Conservation (phyloP, 2,888 invertebrate species). For the Sepiola atlantica region DNA sequence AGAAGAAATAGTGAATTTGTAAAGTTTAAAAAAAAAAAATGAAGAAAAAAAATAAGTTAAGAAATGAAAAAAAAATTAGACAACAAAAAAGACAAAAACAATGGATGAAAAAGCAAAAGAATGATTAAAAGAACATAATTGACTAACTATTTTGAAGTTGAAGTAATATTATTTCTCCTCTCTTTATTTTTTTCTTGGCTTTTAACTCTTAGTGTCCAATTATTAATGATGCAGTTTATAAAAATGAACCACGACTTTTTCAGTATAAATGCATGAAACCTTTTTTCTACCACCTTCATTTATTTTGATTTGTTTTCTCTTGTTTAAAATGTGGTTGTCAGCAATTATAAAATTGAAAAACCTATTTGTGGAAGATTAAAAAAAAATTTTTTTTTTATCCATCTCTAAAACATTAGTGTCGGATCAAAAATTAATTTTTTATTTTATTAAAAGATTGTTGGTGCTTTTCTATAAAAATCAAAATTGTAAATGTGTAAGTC, state of each 20-base stretch:
- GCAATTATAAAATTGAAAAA: background rate
- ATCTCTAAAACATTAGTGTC: background rate
- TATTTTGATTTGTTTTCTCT: background rate
- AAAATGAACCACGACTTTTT: background rate
- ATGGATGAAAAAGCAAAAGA: no score
- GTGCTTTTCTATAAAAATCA: background rate
- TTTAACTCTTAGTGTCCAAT: background rate
- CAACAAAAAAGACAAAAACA: no score
- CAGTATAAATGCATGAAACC: background rate
- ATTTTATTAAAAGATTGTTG: background rate
- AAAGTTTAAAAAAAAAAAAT: no score
- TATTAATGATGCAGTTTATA: background rate
- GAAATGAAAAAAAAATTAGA: no score
- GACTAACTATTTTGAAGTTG: no score
- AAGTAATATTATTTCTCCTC: no score
- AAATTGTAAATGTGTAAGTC: background rate
- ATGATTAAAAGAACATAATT: no score
- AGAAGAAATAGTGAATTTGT: no score
- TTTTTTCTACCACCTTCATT: background rate
- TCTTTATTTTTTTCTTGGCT: no score
- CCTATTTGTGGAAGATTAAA: background rate
- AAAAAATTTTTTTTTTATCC: background rate
- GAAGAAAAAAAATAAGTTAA: no score
- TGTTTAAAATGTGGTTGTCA: background rate
- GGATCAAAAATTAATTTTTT: background rate